Evolutionary conservation across 2,797 vertebrate species (phyloP).

Genomic region (Phalloptychus januarius): DNA sequence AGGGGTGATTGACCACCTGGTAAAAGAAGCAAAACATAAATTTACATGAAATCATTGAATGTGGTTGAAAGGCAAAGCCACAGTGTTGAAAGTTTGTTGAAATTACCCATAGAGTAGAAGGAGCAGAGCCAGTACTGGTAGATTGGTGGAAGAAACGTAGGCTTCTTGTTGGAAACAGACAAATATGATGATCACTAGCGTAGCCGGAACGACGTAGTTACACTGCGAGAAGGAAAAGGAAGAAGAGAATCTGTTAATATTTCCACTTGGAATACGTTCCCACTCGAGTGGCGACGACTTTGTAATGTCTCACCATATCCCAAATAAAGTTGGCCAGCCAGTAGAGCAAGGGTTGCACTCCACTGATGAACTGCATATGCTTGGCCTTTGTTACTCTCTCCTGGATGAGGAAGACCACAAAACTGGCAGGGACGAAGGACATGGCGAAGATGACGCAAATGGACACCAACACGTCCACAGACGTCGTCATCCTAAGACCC

Average conservation of each 20-base stretch:
- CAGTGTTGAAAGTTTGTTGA: neutral
- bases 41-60: constrained; percentile 10
- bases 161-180: constrained; percentile 98
- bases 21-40: neutral
- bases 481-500: constrained; percentile 91
- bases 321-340: constrained; percentile 97
- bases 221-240: constrained; percentile 83
- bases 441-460: constrained; percentile 95
- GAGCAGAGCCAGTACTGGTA: constrained; percentile 93
- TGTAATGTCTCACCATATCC: constrained; percentile 91
- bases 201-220: constrained; percentile 96
- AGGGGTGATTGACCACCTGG: constrained; percentile 97
- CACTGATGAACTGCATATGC: constrained; percentile 97
- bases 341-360: constrained; percentile 95
- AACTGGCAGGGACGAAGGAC: constrained; percentile 94
- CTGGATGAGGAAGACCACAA: constrained; percentile 98
- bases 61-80: neutral
- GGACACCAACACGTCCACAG: constrained; percentile 94
- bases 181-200: constrained; percentile 95
- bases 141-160: constrained; percentile 96
- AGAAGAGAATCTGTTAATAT: neutral
- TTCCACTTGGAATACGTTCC: neutral
- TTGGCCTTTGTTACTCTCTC: constrained; percentile 97
- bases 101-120: constrained; percentile 93
- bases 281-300: neutral